phyloP scores from a whole-genome alignment of 2,888 invertebrate genomes.

The Anthoptus insignis region DNA sequence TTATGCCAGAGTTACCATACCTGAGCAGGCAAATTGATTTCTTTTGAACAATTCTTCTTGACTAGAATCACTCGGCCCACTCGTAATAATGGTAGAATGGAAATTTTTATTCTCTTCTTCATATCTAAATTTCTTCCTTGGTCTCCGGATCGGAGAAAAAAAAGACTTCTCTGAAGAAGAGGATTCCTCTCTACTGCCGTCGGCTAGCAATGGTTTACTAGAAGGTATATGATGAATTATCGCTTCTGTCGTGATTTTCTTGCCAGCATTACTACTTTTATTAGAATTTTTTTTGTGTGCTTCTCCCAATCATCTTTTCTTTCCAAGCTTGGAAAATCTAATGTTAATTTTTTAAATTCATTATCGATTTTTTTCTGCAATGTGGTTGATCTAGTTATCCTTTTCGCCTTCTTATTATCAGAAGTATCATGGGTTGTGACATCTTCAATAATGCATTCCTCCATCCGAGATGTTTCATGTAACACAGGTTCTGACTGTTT shows the following conservation, averaged over 20 bases:
- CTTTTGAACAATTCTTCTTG: slow-evolving; percentile 66
- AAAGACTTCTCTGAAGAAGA: not conserved
- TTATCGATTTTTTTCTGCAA: slow-evolving; percentile 64
- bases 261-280: not conserved
- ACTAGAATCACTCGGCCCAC: slow-evolving; percentile 56
- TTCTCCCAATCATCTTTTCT: slow-evolving; percentile 39
- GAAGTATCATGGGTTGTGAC: slow-evolving; percentile 13
- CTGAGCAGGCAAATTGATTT: slow-evolving; percentile 44
- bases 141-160: slow-evolving; percentile 39
- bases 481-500: slow-evolving; percentile 54
- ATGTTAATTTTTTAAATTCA: slow-evolving; percentile 44
- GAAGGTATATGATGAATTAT: not conserved
- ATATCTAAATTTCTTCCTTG: slow-evolving; percentile 46
- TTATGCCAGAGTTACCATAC: too few relatives aligned
- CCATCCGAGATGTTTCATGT: slow-evolving; percentile 54
- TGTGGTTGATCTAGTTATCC: slow-evolving; percentile 54
- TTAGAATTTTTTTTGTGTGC: slow-evolving; percentile 42
- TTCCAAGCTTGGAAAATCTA: slow-evolving; percentile 13
- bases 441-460: slow-evolving; percentile 54
- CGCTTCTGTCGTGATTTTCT: not conserved
- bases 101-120: slow-evolving; percentile 44
- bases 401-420: not conserved
- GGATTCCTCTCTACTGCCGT: not conserved
- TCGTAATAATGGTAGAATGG: slow-evolving; percentile 39
- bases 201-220: not conserved